Conservation (phyloP, 2,888 invertebrate genomes). For the Tineola bisselliella region DNA sequence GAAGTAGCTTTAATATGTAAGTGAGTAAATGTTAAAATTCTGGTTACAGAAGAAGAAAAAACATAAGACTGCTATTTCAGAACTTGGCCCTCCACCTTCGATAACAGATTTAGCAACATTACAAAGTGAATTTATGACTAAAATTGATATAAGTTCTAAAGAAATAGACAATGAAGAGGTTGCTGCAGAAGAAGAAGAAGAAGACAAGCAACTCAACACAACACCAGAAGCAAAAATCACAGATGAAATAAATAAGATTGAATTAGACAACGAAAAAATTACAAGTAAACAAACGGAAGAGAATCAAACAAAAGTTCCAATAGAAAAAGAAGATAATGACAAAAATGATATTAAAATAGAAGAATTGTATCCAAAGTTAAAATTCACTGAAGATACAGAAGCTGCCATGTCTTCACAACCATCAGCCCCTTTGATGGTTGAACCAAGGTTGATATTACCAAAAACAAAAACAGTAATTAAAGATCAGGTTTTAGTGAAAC, state of each 20-base stretch:
- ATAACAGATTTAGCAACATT: conserved; percentile 14
- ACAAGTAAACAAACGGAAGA: not conserved
- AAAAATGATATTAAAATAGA: conserved; percentile 11
- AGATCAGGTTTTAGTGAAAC: conserved; percentile 23
- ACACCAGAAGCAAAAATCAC: not conserved
- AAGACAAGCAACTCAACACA: not conserved
- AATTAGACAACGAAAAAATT: not conserved
- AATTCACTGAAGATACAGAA: not conserved
- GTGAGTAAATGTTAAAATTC: conserved; percentile 10
- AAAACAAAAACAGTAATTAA: not conserved
- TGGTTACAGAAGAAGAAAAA: conserved; percentile 44
- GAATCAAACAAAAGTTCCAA: not conserved
- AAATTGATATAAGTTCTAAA: not conserved
- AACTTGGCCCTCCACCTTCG: conserved; percentile 17
- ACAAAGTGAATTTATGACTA: not conserved
- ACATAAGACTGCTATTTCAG: conserved; percentile 23
- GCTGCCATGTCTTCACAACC: conserved; percentile 22
- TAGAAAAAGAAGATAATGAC: not conserved
- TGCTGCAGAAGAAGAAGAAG: not conserved
- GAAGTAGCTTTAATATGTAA: too few relatives aligned
- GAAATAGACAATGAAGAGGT: not conserved
- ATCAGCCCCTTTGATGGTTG: conserved; percentile 45
- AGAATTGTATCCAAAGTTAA: not conserved
- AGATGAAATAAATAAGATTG: not conserved
- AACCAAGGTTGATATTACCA: conserved; percentile 16